These are phyloP conservation scores for Plutomurus gul DNA, from an alignment of 1,140 invertebrate species.

Conservation along the genomic window DNA sequence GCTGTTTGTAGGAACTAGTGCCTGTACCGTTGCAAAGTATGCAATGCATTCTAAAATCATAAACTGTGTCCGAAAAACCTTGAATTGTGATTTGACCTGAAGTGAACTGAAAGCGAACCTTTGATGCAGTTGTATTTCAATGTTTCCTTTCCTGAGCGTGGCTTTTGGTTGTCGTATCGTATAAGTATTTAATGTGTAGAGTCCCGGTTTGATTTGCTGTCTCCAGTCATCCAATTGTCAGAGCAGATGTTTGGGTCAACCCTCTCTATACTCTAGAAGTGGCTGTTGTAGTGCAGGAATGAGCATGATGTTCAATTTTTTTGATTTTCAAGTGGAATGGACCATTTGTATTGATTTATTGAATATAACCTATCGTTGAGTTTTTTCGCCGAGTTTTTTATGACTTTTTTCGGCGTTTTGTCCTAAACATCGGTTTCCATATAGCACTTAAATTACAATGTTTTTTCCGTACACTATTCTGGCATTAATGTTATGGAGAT, in stretches of 20 bases:
- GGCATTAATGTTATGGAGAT: too few relatives aligned
- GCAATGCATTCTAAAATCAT: neutral
- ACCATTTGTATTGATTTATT: constrained; percentile 23
- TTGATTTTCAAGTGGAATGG: constrained; percentile 1
- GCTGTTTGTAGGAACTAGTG: neutral
- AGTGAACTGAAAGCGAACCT: neutral
- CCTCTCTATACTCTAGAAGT: too few relatives aligned
- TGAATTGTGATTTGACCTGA: constrained; percentile 7
- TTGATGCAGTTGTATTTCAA: neutral
- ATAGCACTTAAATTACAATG: neutral
- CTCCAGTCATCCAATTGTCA: neutral
- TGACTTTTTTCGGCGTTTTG: constrained; percentile 15
- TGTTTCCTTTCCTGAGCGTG: neutral
- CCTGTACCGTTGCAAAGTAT: neutral
- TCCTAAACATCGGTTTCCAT: neutral
- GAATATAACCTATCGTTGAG: constrained; percentile 7
- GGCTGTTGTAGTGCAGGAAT: constrained; percentile 9
- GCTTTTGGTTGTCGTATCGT: neutral
- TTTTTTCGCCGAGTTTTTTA: neutral
- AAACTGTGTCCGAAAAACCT: neutral
- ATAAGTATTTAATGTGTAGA: neutral
- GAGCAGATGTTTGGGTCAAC: constrained; percentile 19
- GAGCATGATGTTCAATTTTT: constrained; percentile 5
- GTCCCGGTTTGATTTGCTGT: neutral
- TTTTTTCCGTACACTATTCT: neutral